Evolutionary conservation across 2,888 invertebrate species (phyloP).

Genomic region (Drosophila fungiperda): DNA sequence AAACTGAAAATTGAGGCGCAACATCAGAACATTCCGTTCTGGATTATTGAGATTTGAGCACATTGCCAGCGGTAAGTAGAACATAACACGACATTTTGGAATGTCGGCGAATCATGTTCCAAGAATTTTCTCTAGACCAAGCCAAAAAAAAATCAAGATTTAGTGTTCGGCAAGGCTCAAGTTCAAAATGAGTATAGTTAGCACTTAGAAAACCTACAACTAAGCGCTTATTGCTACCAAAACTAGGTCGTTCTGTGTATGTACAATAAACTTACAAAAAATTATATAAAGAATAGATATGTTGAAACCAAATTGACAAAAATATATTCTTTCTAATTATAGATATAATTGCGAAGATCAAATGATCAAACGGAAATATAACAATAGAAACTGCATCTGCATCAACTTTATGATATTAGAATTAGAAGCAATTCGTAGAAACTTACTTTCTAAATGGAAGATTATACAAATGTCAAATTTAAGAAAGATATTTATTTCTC

Average conservation of each 20-base stretch:
- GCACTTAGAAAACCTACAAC: neutral
- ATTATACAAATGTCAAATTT: neutral
- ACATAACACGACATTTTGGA: conserved; percentile 20
- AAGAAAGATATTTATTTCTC: neutral
- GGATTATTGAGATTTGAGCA: conserved; percentile 28
- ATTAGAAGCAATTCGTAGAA: neutral
- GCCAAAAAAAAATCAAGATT: conserved; percentile 1
- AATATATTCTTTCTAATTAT: neutral
- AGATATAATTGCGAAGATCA: neutral
- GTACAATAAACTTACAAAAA: neutral
- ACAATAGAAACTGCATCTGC: neutral
- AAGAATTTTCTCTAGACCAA: conserved; percentile 7
- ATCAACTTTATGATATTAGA: neutral
- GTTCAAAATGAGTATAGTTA: neutral
- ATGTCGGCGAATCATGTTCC: conserved; percentile 16
- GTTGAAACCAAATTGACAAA: neutral
- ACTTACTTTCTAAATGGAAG: neutral
- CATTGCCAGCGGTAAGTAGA: conserved; percentile 20
- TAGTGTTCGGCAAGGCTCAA: neutral
- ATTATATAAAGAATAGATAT: neutral
- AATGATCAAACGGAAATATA: neutral
- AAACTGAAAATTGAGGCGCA: conserved; percentile 33
- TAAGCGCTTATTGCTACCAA: neutral
- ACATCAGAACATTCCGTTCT: conserved; percentile 33
- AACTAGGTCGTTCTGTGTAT: neutral